A percentile compares a stretch with the other conserved stretches of the same genome.
Conservation (phyloP, 2,797 vertebrate genomes). For the Gymnocypris eckloni region DNA sequence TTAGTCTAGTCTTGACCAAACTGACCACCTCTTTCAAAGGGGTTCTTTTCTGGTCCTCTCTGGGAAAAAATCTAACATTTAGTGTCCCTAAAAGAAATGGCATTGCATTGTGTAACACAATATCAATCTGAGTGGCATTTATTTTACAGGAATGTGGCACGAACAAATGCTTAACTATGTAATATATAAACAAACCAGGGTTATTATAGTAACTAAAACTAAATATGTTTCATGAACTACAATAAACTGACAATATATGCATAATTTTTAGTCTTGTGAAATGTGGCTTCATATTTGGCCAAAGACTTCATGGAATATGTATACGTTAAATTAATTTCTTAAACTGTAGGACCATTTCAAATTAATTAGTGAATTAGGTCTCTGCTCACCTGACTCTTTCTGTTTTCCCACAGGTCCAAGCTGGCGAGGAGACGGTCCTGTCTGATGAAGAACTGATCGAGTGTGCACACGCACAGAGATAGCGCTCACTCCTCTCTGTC, state of each 20-base stretch:
- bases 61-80: no score
- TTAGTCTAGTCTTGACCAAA: neutral
- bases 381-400: slow-evolving; percentile 12
- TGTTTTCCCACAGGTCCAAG: slow-evolving; percentile 85
- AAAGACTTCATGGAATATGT: no score
- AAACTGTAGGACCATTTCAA: no score
- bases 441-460: slow-evolving; percentile 86
- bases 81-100: neutral
- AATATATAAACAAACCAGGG: no score
- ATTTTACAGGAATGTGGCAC: neutral
- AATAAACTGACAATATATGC: no score
- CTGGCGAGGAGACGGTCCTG: slow-evolving; percentile 91
- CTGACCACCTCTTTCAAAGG: neutral
- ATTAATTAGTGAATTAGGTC: no score
- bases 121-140: neutral
- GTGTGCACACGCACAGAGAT: slow-evolving; percentile 50
- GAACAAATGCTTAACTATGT: neutral
- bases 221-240: no score
- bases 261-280: no score
- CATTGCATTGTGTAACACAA: neutral
- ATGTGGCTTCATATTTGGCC: no score
- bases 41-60: neutral
- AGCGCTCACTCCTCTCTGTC: slow-evolving; percentile 71
- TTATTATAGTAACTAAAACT: neutral
- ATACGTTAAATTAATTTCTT: no score